Conservation (phyloP, 2,888 invertebrate species). For the Micropterix aruncella region DNA sequence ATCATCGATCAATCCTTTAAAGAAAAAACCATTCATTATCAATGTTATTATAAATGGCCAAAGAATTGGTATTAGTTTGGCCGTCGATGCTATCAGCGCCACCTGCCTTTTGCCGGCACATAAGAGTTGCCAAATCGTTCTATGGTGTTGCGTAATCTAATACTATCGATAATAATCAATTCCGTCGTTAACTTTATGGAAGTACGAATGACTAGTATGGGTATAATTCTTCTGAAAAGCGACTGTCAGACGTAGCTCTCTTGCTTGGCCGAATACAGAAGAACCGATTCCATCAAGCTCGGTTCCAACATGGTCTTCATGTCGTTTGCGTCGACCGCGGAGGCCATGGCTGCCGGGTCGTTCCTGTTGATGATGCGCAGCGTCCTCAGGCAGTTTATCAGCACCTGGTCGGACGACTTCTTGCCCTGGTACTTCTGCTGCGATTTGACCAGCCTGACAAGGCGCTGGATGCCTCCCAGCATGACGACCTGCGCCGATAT, state of each 20-base stretch:
- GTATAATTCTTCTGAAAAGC: too few relatives aligned
- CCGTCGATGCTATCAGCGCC: too few relatives aligned
- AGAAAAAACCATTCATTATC: too few relatives aligned
- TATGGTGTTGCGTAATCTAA: too few relatives aligned
- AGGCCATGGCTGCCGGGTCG: conserved; percentile 20
- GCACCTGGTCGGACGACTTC: conserved; percentile 29
- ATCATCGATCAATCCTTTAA: too few relatives aligned
- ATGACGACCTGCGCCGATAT: conserved; percentile 57
- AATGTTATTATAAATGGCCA: too few relatives aligned
- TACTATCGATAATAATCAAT: too few relatives aligned
- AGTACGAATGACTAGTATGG: too few relatives aligned
- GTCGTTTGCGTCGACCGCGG: conserved; percentile 35
- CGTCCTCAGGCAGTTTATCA: conserved; percentile 31
- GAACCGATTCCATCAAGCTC: conserved; percentile 62
- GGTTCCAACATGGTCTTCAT: conserved; percentile 62
- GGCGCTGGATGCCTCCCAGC: conserved; percentile 48
- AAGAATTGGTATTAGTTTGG: too few relatives aligned
- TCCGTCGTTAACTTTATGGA: too few relatives aligned
- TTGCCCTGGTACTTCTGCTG: conserved; percentile 26
- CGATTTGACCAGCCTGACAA: conserved; percentile 53
- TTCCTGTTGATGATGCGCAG: conserved; percentile 34
- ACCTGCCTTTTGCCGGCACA: too few relatives aligned
- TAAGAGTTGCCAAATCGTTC: too few relatives aligned
- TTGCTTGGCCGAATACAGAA: conserved; percentile 63
- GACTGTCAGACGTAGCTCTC: conserved; percentile 62